phyloP scores from a whole-genome alignment of 2,888 invertebrate genomes.

The Aphodius sticticus region DNA sequence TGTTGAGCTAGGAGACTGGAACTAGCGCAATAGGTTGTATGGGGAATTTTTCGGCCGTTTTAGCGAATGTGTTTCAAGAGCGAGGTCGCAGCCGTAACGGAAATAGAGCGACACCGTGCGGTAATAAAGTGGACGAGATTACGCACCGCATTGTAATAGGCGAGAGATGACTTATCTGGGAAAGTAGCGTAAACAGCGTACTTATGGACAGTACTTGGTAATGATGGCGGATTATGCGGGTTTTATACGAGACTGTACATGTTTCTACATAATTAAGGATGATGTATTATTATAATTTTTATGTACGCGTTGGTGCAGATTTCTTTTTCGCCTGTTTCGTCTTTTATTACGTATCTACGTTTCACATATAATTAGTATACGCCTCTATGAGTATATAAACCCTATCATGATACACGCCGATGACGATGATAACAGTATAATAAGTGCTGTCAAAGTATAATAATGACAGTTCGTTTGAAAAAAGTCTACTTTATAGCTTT shows the following conservation, averaged over 20 bases:
- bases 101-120: background rate
- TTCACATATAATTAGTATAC: too few relatives aligned
- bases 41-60: conserved; percentile 4
- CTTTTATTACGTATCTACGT: too few relatives aligned
- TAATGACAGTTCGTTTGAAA: too few relatives aligned
- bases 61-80: background rate
- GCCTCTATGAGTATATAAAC: too few relatives aligned
- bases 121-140: background rate
- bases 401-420: too few relatives aligned
- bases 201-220: background rate
- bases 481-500: too few relatives aligned
- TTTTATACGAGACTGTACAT: background rate
- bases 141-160: background rate
- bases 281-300: background rate
- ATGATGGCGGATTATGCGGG: background rate
- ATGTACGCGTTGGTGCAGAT: background rate
- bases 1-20: background rate
- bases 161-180: background rate
- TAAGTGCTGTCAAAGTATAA: too few relatives aligned
- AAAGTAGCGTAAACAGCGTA: background rate
- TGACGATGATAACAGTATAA: too few relatives aligned
- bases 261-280: background rate
- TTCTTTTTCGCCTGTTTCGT: too few relatives aligned
- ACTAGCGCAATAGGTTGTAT: background rate
- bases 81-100: background rate